Percentiles rank a stretch among this genome's conserved stretches.
Evolutionary conservation across 2,113 vertebrate species (phyloP).

Genomic region (Malurus cyaneus): DNA sequence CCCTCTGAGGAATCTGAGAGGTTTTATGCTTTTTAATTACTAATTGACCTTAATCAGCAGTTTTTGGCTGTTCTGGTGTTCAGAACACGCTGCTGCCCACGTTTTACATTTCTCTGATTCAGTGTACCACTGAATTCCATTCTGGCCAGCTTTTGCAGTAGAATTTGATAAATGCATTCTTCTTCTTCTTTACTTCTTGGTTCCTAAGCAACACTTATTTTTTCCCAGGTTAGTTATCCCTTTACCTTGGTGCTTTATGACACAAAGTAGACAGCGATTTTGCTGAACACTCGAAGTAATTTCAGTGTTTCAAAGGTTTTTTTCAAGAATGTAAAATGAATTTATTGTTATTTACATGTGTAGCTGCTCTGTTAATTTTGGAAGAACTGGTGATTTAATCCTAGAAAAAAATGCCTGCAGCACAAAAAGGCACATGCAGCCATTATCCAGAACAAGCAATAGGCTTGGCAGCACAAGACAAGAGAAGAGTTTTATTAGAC

Average conservation of each 20-base stretch:
- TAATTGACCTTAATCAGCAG: neutral
- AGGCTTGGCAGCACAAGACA: neutral
- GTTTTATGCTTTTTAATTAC: conserved; percentile 23
- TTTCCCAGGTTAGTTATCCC: neutral
- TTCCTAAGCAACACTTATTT: conserved; percentile 6
- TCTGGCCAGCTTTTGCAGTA: neutral
- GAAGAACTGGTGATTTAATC: neutral
- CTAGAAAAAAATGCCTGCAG: neutral
- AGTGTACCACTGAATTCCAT: neutral
- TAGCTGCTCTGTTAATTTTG: neutral
- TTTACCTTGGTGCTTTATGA: neutral
- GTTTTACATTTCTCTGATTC: neutral
- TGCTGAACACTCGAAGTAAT: neutral
- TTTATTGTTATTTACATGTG: neutral
- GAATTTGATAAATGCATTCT: neutral
- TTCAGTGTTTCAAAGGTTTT: neutral
- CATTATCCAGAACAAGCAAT: neutral
- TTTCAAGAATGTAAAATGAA: neutral
- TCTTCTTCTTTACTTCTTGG: neutral
- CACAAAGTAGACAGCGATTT: neutral
- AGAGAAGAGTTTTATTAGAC: neutral
- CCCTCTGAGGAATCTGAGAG: neutral
- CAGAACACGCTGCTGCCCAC: neutral
- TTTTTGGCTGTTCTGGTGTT: neutral
- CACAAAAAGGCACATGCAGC: neutral